Evolutionary conservation across 2,797 vertebrate species (phyloP).

Genomic region (Leptatherina wallacei): DNA sequence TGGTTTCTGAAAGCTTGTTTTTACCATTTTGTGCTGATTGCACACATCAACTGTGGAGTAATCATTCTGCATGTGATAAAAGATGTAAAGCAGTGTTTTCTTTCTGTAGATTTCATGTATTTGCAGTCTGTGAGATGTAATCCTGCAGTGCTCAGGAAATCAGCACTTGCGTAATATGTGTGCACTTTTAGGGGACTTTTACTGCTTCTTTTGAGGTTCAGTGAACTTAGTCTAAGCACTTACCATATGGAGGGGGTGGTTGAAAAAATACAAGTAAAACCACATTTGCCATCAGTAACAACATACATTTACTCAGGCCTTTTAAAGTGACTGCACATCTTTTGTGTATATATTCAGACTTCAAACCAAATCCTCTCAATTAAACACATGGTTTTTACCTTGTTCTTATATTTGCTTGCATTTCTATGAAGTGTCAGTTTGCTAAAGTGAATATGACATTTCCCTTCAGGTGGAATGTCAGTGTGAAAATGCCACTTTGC

Average conservation of each 20-base stretch:
- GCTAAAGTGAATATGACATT: slow-evolving; percentile 48
- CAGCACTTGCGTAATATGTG: slow-evolving; percentile 52
- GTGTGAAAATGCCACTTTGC: slow-evolving; percentile 49
- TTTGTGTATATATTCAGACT: slow-evolving; percentile 36
- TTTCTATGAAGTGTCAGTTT: slow-evolving; percentile 46
- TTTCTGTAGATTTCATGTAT: slow-evolving; percentile 25
- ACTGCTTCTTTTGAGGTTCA: slow-evolving; percentile 65
- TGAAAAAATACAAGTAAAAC: slow-evolving; percentile 48
- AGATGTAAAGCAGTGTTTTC: slow-evolving; percentile 35
- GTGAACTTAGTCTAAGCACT: slow-evolving; percentile 71
- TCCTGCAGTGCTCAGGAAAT: slow-evolving; percentile 39
- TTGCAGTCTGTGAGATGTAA: slow-evolving; percentile 54
- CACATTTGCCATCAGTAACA: slow-evolving; percentile 58
- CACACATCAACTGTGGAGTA: slow-evolving; percentile 3
- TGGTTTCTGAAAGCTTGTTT: slow-evolving; percentile 10
- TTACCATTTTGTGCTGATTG: slow-evolving; percentile 5
- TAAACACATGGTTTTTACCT: slow-evolving; percentile 36
- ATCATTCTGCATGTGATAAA: slow-evolving; percentile 30
- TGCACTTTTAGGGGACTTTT: slow-evolving; percentile 54
- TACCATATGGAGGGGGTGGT: slow-evolving; percentile 58
- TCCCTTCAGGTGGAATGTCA: slow-evolving; percentile 12
- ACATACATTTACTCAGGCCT: slow-evolving; percentile 52
- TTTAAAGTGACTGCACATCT: slow-evolving; percentile 37
- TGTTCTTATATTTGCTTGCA: slow-evolving; percentile 49
- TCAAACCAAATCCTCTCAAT: slow-evolving; percentile 37